These are phyloP conservation scores for Epinephelus lanceolatus DNA, from an alignment of 2,113 vertebrate genomes.

Conservation along the genomic window DNA sequence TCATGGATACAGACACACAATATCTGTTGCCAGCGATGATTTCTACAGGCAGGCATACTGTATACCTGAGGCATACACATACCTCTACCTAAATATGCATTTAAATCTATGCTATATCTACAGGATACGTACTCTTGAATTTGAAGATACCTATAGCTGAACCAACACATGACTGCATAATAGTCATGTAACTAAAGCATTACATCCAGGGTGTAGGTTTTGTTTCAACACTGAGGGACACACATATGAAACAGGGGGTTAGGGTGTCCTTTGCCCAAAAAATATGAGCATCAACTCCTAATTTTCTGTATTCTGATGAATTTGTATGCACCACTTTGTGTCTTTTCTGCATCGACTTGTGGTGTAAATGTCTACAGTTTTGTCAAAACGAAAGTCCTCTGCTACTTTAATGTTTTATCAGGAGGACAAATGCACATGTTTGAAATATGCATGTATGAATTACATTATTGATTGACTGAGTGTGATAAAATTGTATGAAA, in stretches of 20 bases:
- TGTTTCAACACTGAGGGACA: no score
- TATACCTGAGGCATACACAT: background rate
- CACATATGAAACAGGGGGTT: no score
- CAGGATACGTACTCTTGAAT: background rate
- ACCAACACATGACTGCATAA: background rate
- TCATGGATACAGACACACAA: slow-evolving; percentile 8
- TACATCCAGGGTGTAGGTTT: no score
- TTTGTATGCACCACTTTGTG: no score
- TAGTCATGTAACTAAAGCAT: background rate
- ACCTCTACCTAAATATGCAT: background rate
- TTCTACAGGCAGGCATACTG: background rate
- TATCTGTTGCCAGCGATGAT: background rate
- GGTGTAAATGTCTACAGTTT: background rate
- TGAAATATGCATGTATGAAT: no score
- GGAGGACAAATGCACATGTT: no score
- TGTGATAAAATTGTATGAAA: no score
- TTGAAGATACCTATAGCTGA: background rate
- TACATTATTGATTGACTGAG: background rate
- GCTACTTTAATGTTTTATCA: no score
- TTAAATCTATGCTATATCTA: background rate
- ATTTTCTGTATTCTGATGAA: no score
- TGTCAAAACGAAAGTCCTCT: no score
- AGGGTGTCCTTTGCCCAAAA: no score
- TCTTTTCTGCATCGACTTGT: background rate
- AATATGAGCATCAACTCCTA: no score